Percentiles rank a stretch among this genome's conserved stretches.
These are phyloP conservation scores for Folsomia manolachei DNA, from an alignment of 2,888 invertebrate species.

Conservation along the genomic window DNA sequence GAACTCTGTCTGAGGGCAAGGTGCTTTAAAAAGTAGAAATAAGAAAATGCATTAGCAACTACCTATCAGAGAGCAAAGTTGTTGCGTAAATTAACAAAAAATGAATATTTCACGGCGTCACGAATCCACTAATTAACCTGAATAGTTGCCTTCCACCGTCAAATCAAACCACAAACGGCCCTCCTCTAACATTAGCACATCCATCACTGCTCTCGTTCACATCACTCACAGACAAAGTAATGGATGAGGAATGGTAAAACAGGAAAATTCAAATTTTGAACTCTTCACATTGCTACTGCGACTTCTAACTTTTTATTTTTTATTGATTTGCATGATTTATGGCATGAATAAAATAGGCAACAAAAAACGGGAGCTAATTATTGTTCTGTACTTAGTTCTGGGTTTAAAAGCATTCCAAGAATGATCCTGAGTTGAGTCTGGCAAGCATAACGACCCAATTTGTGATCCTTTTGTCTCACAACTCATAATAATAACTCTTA, in stretches of 20 bases:
- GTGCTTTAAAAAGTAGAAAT: background rate
- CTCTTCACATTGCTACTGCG: background rate
- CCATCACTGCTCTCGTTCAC: background rate
- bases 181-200: background rate
- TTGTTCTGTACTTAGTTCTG: no score
- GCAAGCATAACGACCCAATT: background rate
- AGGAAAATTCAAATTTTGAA: background rate
- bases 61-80: background rate
- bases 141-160: background rate
- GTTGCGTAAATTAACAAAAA: slow-evolving; percentile 15
- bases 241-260: background rate
- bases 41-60: background rate
- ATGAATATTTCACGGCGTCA: slow-evolving; percentile 47
- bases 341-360: background rate
- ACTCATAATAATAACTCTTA: background rate
- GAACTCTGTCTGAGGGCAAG: no score
- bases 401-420: no score
- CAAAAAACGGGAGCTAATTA: background rate
- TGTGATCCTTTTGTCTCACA: background rate
- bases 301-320: background rate
- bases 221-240: background rate
- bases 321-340: background rate
- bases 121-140: slow-evolving; percentile 48
- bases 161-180: background rate
- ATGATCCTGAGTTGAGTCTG: background rate